Conservation (phyloP, 2,797 vertebrate genomes). For the Serranus cabrilla region DNA sequence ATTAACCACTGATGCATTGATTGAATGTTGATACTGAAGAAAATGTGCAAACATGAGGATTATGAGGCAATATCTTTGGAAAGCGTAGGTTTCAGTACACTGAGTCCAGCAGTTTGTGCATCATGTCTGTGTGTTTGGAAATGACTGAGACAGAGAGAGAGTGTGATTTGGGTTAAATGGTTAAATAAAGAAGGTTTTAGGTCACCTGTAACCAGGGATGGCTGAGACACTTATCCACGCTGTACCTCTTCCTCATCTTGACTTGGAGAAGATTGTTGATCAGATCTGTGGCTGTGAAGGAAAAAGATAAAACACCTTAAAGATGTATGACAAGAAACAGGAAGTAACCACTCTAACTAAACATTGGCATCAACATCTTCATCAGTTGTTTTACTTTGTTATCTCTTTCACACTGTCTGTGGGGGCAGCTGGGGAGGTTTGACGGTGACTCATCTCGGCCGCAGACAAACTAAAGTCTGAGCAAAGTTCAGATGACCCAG, state of each 20-base stretch:
- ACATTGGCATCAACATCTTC: conserved; percentile 4
- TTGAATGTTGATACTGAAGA: background rate
- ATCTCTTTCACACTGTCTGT: conserved; percentile 24
- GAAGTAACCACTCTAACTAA: background rate
- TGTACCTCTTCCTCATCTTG: conserved; percentile 99
- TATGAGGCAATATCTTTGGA: background rate
- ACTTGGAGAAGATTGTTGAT: conserved; percentile 99
- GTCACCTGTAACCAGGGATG: conserved; percentile 98
- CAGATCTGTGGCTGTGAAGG: conserved; percentile 92
- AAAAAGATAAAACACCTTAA: conserved; percentile 5
- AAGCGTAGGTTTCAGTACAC: background rate
- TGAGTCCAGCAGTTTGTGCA: background rate
- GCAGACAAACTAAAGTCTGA: conserved; percentile 34
- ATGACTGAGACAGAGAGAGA: background rate
- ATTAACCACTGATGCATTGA: background rate
- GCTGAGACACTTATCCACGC: conserved; percentile 98
- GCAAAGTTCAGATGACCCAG: conserved; percentile 60
- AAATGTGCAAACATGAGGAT: background rate
- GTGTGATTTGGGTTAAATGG: background rate
- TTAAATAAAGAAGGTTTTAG: background rate
- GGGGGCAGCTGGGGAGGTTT: conserved; percentile 36
- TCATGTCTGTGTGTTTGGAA: background rate
- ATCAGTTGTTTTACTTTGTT: background rate
- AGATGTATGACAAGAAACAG: background rate
- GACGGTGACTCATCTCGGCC: conserved; percentile 66